Percentiles rank a stretch among this genome's conserved stretches.
Evolutionary conservation across 2,797 vertebrate species (phyloP).

Genomic region (Lagocephalus sceleratus): DNA sequence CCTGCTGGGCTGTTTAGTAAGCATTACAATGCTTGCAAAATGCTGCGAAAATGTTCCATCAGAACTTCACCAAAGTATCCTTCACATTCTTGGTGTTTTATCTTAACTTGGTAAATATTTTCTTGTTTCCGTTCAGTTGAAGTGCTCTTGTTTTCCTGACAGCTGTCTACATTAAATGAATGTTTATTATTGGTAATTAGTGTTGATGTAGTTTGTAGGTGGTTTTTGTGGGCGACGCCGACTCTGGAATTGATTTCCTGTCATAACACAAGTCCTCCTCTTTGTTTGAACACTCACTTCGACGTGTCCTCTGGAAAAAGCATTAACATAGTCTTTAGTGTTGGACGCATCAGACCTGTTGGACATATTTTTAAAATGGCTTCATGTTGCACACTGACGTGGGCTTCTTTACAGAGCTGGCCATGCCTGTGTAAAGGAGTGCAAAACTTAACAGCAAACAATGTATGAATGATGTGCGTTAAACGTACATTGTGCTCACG

Average conservation of each 20-base stretch:
- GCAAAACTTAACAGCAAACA: not conserved
- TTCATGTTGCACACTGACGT: not conserved
- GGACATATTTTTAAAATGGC: not conserved
- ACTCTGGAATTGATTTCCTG: not conserved
- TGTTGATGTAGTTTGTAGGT: not conserved
- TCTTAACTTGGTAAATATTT: not conserved
- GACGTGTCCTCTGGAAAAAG: not conserved
- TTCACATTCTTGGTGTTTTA: not conserved
- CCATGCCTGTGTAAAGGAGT: no score
- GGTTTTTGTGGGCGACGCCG: not conserved
- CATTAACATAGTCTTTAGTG: no score
- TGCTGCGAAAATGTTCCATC: not conserved
- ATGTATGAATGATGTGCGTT: not conserved
- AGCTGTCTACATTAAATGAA: not conserved
- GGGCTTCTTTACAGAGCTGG: not conserved
- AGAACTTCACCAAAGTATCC: not conserved
- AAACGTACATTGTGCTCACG: not conserved
- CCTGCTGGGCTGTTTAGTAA: not conserved
- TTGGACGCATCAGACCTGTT: no score
- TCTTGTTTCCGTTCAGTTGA: no score
- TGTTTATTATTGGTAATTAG: no score
- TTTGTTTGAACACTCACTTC: not conserved
- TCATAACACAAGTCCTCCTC: not conserved
- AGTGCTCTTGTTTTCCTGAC: not conserved
- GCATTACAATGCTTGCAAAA: constrained; percentile 1